A percentile compares a stretch with the other conserved stretches of the same genome.
These are phyloP conservation scores for Drosophila ambigua DNA, from an alignment of 1,140 invertebrate genomes.

Conservation along the genomic window DNA sequence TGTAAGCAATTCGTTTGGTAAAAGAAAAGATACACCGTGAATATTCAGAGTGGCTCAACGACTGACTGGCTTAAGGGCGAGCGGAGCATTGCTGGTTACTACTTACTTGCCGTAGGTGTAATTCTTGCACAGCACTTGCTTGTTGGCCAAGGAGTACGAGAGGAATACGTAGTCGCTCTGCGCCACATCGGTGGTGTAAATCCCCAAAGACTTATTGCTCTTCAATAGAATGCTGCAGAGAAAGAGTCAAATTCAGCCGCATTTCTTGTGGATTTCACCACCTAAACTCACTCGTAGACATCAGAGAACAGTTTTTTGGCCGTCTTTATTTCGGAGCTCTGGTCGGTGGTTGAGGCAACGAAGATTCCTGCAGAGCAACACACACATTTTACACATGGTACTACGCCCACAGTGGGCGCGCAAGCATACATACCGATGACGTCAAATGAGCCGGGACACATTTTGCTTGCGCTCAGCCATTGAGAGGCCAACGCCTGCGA, in stretches of 20 bases:
- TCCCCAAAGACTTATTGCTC: constrained; percentile 63
- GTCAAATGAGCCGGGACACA: constrained; percentile 81
- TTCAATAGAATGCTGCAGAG: constrained; percentile 58
- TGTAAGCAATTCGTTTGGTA: constrained; percentile 54
- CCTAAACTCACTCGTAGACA: constrained; percentile 64
- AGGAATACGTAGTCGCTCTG: constrained; percentile 72
- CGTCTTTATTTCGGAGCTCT: constrained; percentile 65
- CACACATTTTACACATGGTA: neutral
- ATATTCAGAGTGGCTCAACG: constrained; percentile 9
- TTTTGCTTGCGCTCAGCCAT: constrained; percentile 78
- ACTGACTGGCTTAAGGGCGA: neutral
- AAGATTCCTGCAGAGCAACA: constrained; percentile 61
- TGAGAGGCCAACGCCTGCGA: constrained; percentile 74
- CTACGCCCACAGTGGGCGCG: neutral
- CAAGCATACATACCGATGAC: constrained; percentile 66
- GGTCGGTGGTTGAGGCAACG: constrained; percentile 59
- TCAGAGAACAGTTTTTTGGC: constrained; percentile 76
- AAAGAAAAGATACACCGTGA: constrained; percentile 69
- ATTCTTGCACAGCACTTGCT: constrained; percentile 68
- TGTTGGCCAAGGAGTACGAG: constrained; percentile 66
- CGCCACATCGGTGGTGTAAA: constrained; percentile 69
- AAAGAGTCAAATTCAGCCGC: neutral
- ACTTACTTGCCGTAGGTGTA: constrained; percentile 75
- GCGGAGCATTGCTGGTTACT: neutral
- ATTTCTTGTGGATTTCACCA: neutral